Evolutionary conservation across 2,888 invertebrate genomes (phyloP).

Genomic region (Stenodema calcarata): DNA sequence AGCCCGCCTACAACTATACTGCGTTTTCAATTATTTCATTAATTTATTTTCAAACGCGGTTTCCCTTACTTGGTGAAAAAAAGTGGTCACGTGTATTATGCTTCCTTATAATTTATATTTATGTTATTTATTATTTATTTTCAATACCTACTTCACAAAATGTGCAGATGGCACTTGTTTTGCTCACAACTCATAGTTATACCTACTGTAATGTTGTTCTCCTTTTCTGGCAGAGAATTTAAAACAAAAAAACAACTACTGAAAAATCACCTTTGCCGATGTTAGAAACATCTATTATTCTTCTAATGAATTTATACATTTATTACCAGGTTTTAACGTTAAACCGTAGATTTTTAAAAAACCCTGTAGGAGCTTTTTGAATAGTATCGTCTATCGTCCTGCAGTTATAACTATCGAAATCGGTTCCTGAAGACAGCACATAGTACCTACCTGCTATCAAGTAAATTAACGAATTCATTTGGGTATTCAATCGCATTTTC

Average conservation of each 20-base stretch:
- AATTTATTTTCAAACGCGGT: neutral
- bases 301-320: conserved; percentile 35
- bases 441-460: neutral
- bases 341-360: conserved; percentile 16
- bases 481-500: neutral
- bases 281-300: conserved; percentile 14
- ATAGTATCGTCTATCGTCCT: neutral
- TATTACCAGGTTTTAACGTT: conserved; percentile 5
- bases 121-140: neutral
- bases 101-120: conserved; percentile 2
- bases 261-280: conserved; percentile 4
- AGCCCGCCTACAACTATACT: conserved; percentile 27
- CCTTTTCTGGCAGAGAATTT: neutral
- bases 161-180: conserved; percentile 38
- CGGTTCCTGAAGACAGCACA: neutral
- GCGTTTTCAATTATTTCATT: conserved; percentile 1
- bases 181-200: conserved; percentile 30
- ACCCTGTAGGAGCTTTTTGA: conserved; percentile 14
- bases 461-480: neutral
- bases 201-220: neutral
- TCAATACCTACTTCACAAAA: neutral
- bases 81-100: neutral
- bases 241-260: conserved; percentile 5
- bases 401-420: neutral
- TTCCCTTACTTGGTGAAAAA: neutral